Conservation (phyloP, 2,113 vertebrate species). For the Eurypyga helias region DNA sequence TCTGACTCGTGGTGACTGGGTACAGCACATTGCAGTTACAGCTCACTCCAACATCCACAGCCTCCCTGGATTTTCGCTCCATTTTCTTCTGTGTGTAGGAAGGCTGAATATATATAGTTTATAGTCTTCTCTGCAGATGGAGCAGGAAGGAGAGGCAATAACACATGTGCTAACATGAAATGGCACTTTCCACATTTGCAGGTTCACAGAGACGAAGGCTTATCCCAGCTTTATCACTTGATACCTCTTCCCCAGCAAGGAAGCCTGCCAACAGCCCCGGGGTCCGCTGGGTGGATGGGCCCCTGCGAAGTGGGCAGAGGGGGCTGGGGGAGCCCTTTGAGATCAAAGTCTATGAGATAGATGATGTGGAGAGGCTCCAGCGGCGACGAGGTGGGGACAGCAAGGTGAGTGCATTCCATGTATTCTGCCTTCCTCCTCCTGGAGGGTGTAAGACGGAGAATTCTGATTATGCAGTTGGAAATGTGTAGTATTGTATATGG, state of each 20-base stretch:
- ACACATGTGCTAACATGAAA: neutral
- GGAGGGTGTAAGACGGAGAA: neutral
- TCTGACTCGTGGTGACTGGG: neutral
- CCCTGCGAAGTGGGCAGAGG: conserved; percentile 83
- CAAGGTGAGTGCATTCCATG: conserved; percentile 80
- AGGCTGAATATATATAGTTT: neutral
- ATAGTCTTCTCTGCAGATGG: neutral
- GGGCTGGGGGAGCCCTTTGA: conserved; percentile 89
- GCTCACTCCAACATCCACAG: neutral
- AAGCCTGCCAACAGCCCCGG: conserved; percentile 85
- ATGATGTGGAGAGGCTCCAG: conserved; percentile 94
- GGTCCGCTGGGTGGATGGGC: conserved; percentile 95
- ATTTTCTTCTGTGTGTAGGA: neutral
- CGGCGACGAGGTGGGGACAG: conserved; percentile 80
- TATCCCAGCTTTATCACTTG: conserved; percentile 89
- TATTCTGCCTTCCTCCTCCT: neutral
- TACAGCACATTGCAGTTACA: neutral
- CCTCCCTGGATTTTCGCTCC: neutral
- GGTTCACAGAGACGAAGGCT: conserved; percentile 93
- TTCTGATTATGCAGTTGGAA: neutral
- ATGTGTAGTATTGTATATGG: neutral
- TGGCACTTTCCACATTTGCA: conserved; percentile 31
- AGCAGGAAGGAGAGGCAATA: neutral
- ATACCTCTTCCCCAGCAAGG: conserved; percentile 84
- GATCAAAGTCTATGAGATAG: conserved; percentile 99